phyloP scores from a whole-genome alignment of 2,113 vertebrate species.

The Paracanthobrama guichenoti region DNA sequence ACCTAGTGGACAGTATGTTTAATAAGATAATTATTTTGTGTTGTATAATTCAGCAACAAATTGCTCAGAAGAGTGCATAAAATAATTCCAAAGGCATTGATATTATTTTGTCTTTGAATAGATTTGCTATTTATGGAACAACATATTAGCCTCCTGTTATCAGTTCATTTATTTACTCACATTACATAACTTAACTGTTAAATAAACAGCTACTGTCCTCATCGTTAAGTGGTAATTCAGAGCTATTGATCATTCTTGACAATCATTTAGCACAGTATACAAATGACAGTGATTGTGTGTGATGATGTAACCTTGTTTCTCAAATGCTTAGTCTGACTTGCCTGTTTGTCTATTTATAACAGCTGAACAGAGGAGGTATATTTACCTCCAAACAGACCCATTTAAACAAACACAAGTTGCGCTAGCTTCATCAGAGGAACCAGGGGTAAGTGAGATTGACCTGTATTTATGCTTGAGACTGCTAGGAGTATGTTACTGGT shows the following conservation, averaged over 20 bases:
- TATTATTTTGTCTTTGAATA: not conserved
- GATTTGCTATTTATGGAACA: not conserved
- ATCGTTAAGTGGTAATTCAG: not conserved
- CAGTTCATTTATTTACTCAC: not conserved
- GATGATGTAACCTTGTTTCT: slow-evolving; percentile 69
- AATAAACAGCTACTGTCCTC: not conserved
- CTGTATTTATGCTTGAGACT: not conserved
- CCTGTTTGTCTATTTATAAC: slow-evolving; percentile 73
- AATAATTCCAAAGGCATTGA: not conserved
- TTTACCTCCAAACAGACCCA: slow-evolving; percentile 52
- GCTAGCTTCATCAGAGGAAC: slow-evolving; percentile 56
- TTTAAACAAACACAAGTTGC: slow-evolving; percentile 49
- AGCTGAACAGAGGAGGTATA: slow-evolving; percentile 66
- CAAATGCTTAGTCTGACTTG: slow-evolving; percentile 63
- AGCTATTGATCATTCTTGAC: slow-evolving; percentile 25
- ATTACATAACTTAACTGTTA: not conserved
- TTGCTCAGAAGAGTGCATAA: not conserved
- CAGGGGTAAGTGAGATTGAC: slow-evolving; percentile 62
- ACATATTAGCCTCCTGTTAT: slow-evolving; percentile 7
- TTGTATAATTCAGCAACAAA: not conserved
- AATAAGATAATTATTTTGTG: not conserved
- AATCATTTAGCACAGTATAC: slow-evolving; percentile 48
- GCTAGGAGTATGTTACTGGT: not conserved
- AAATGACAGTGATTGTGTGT: slow-evolving; percentile 35
- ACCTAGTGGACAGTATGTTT: slow-evolving; percentile 64